phyloP scores from a whole-genome alignment of 2,797 vertebrate genomes.

The Sebastes steindachneri region DNA sequence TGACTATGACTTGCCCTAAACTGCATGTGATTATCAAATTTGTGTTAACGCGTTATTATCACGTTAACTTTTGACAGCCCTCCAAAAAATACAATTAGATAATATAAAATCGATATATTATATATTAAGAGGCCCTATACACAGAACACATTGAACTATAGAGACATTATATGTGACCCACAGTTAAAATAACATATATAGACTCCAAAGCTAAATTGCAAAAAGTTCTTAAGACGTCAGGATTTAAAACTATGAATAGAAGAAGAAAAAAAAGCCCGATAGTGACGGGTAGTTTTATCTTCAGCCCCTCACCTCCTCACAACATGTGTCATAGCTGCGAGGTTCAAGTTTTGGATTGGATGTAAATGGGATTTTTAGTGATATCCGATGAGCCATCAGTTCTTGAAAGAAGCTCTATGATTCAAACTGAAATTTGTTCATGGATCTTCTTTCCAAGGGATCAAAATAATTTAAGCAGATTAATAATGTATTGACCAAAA shows the following conservation, averaged over 20 bases:
- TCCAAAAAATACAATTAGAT: background rate
- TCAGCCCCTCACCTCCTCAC: background rate
- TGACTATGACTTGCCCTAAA: no score
- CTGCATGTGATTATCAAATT: no score
- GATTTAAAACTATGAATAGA: background rate
- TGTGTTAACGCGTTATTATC: no score
- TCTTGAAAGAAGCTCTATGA: constrained; percentile 2
- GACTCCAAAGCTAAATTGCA: background rate
- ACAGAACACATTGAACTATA: background rate
- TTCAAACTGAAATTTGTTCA: constrained; percentile 25
- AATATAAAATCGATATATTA: background rate
- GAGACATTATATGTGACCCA: background rate
- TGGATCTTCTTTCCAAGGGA: constrained; percentile 22
- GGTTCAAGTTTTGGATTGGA: constrained; percentile 1
- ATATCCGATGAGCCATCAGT: constrained; percentile 22
- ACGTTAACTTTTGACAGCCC: no score
- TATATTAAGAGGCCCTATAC: background rate
- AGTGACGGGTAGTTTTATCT: background rate
- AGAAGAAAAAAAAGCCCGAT: no score
- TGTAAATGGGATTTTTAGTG: constrained; percentile 16
- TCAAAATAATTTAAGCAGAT: constrained; percentile 41
- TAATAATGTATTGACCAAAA: constrained; percentile 46
- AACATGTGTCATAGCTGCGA: background rate
- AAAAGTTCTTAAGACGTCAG: background rate
- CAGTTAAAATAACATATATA: background rate